Base-by-base conservation (phyloP, 2,888 invertebrate genomes). In the Aphodius granarius region DNA sequence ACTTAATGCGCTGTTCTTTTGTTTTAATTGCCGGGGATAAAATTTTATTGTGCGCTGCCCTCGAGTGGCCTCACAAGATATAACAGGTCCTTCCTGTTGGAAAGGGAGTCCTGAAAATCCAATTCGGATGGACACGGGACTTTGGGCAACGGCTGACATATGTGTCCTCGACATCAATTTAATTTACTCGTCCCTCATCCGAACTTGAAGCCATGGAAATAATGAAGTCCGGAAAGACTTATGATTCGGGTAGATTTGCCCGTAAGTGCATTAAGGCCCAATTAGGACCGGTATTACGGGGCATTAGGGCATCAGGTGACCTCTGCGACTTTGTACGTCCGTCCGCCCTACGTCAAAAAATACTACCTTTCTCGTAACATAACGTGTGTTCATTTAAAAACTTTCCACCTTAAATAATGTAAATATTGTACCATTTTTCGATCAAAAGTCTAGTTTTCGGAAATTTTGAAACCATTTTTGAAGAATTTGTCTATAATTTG, bases 291-390 rank as follows among this genome's bases (percentile, higher is more conserved):
- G 79, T 75, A 80, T 80, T 79, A 79, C 71, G 77, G 77, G 76
- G 78, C 75, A 78, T 78, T 78, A 78, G 79, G 79, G 78, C 79
- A 79, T 77, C 77, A 78, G 80, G 78, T 80, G 80, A 80, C 80
- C 80, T 78, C 64, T 76, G 73, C 76, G 77, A 76, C 78, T 76
- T 72, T 73, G 63, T 62, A 76, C 80, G 74, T 16, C 18, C 63
- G 21, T 62, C 65, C 22, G 66, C 64, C 62, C 23, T 19, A n/a
- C 43, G 43, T 21, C 71, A 21, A 75, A 65, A 75, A 72, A 66
- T 66, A 75, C n/a, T n/a, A 75, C 75, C 65, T 64, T 18, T 68
- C n/a, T 18, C 62, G 17, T 20, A 21, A 18, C 43, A 17, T 66
- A 22, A 71, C 74, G 71, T n/a, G n/a, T n/a, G n/a, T n/a, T n/a